Conservation (phyloP, 2,113 vertebrate species). For the Zapornia atra region DNA sequence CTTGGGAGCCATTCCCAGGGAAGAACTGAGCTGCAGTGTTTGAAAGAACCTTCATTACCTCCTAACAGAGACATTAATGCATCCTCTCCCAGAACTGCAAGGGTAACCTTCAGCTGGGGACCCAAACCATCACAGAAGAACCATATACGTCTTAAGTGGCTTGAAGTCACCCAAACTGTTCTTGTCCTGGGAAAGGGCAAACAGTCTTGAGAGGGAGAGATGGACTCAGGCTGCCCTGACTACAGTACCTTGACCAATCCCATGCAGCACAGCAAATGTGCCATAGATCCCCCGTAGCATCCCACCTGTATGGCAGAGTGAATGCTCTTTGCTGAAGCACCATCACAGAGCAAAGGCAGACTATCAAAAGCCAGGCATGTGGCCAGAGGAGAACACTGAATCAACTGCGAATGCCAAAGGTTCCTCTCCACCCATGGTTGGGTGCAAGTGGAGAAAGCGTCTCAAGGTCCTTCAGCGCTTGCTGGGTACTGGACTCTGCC, state of each 20-base stretch:
- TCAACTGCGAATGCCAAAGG: not conserved
- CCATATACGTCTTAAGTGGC: not conserved
- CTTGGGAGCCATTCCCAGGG: not conserved
- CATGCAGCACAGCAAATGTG: not conserved
- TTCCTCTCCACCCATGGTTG: not conserved
- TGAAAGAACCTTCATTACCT: not conserved
- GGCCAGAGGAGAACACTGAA: not conserved
- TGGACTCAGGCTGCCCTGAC: not conserved
- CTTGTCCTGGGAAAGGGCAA: not conserved
- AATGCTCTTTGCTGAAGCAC: not conserved
- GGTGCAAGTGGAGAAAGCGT: not conserved
- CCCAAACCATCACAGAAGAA: not conserved
- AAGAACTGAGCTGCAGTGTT: not conserved
- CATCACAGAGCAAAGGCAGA: not conserved
- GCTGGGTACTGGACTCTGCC: not conserved
- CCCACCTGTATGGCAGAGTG: not conserved
- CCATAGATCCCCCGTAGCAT: too few relatives aligned
- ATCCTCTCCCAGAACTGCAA: not conserved
- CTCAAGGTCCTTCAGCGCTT: not conserved
- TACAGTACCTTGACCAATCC: not conserved
- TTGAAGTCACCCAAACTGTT: not conserved
- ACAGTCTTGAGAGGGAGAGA: not conserved
- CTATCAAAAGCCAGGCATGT: not conserved
- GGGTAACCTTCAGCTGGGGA: not conserved
- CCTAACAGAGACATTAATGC: not conserved